Conservation (phyloP, 2,888 invertebrate genomes). For the Hyppa rectilinea region DNA sequence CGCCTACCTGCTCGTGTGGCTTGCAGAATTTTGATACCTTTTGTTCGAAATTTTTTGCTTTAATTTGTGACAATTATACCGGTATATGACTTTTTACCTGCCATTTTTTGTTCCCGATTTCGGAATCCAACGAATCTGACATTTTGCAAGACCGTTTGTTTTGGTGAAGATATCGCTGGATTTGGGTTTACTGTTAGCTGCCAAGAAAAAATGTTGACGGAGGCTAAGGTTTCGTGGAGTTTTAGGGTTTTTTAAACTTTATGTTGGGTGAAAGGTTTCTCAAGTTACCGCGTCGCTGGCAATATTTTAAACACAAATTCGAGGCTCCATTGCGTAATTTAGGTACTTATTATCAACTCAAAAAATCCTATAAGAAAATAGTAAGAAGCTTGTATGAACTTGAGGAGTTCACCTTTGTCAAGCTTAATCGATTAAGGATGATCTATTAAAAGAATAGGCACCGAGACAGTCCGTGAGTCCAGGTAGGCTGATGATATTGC, state of each 20-base stretch:
- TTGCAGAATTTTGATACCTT: conserved; percentile 91
- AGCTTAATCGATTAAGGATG: conserved; percentile 86
- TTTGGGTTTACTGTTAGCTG: conserved; percentile 82
- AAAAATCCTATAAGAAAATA: conserved; percentile 44
- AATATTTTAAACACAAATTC: conserved; percentile 40
- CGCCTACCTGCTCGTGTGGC: conserved; percentile 90
- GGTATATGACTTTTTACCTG: conserved; percentile 91
- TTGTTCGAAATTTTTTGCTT: conserved; percentile 88
- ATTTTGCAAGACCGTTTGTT: conserved; percentile 88
- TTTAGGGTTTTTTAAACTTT: conserved; percentile 51
- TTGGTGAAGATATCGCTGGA: conserved; percentile 77
- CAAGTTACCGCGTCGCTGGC: conserved; percentile 46
- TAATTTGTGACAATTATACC: conserved; percentile 91
- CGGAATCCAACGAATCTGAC: conserved; percentile 80
- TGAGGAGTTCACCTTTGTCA: conserved; percentile 67
- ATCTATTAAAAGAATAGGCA: conserved; percentile 85
- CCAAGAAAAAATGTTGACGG: conserved; percentile 67
- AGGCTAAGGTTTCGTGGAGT: conserved; percentile 64
- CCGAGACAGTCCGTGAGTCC: conserved; percentile 83
- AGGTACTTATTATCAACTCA: neutral
- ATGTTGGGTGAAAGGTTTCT: conserved; percentile 59
- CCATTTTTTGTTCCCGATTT: conserved; percentile 78
- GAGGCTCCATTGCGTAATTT: neutral
- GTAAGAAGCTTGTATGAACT: conserved; percentile 38
- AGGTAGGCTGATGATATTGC: conserved; percentile 89